Base-by-base conservation (phyloP, 2,888 invertebrate species). In the Ganaspis brasiliensis region DNA sequence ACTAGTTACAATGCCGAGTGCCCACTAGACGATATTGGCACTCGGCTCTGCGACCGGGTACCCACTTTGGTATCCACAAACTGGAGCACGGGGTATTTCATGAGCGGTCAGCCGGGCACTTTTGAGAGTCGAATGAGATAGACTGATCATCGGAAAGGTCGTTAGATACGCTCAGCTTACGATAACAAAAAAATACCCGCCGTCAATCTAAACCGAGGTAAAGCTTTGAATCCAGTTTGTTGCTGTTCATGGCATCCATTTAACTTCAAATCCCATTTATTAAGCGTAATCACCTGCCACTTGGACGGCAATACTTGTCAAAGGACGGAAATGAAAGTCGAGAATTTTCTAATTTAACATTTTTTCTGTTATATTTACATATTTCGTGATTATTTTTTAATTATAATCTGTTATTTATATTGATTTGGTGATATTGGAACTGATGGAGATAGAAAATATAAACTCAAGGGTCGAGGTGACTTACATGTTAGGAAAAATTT, bases 11-110 rank as follows among this genome's bases (percentile, higher is more conserved):
- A 40, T 40, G 40, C 24, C 63, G 63, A 63, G 63, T 63, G 63
- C 63, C 63, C 63, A 63, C 63, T 63, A 63, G 63, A 40, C 21
- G 63, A 63, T 63, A 63, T 63, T 63, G 63, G 63, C 63, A 63
- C 63, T 63, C 24, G 14, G 21, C 61, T 12, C 26, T 63, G 61
- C 61, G 61, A 37, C 21, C 21, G 8, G 63, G 35, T 61, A 61
- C 31, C 57, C 57, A 57, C n/a, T 57, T 57, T 31, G 57, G n/a
- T 61, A 14, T 37, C 63, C 14, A 19, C 63, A 63, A 40, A 63
- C 63, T 63, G 40, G 8, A 63, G 63, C 37, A 21, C 37, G 21
- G 21, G 5, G 63, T 57, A 57, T 57, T 57, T 26, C 57, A 31
- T 57, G 57, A 57, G 24, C 31, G 40, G 26, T 26, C 57, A 61